Evolutionary conservation across 1,140 invertebrate species (phyloP).

Genomic region (Charaxes varanes): DNA sequence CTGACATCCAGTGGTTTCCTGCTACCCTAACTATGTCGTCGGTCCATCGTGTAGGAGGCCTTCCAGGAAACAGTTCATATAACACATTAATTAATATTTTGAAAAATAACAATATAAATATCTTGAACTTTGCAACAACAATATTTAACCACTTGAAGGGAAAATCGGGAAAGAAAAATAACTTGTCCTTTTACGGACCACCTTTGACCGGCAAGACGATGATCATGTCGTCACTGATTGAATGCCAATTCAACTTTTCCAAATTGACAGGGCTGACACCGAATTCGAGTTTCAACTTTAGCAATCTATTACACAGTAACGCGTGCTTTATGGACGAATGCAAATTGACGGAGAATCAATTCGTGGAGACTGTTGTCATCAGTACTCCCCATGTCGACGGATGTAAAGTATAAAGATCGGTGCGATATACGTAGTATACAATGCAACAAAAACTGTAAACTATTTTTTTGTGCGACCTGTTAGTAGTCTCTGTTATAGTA

Average conservation of each 20-base stretch:
- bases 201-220: conserved; percentile 31
- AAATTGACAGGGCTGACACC: conserved; percentile 25
- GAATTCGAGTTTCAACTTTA: conserved; percentile 26
- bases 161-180: conserved; percentile 24
- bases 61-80: conserved; percentile 1
- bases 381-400: no score
- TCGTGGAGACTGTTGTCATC: no score
- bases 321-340: conserved; percentile 42
- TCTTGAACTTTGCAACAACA: conserved; percentile 17
- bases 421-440: no score
- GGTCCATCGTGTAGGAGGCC: no score
- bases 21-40: no score
- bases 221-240: conserved; percentile 25
- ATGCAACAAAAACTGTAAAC: no score
- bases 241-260: conserved; percentile 19
- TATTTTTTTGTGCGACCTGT: no score
- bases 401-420: no score
- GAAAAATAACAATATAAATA: no score
- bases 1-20: no score
- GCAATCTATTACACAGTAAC: conserved; percentile 23
- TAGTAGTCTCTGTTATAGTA: no score
- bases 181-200: conserved; percentile 30
- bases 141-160: conserved; percentile 22
- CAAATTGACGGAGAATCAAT: no score
- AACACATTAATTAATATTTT: conserved; percentile 1